Evolutionary conservation across 2,797 vertebrate genomes (phyloP).

Genomic region (Hylomyscus alleni): DNA sequence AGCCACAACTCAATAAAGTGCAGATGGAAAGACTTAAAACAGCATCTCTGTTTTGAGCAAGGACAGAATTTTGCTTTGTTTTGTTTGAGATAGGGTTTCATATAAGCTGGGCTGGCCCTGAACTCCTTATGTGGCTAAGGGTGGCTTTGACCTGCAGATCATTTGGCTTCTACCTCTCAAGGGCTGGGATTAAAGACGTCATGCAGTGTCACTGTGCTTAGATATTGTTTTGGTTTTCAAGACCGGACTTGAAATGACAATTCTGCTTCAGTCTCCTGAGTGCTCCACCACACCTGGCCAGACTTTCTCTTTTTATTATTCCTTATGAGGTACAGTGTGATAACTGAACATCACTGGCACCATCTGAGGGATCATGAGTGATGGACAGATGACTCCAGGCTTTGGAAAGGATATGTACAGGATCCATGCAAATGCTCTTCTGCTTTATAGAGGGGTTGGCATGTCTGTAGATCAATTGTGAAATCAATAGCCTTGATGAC

Average conservation of each 20-base stretch:
- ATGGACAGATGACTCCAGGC: neutral
- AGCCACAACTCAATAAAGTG: neutral
- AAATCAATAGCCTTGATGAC: neutral
- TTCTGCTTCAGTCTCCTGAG: neutral
- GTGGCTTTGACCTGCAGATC: neutral
- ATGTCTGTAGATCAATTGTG: neutral
- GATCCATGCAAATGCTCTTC: neutral
- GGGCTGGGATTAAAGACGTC: neutral
- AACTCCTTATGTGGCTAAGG: neutral
- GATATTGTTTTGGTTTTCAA: neutral
- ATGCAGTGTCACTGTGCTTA: neutral
- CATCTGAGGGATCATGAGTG: neutral
- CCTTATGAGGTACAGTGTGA: neutral
- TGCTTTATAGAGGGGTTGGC: neutral
- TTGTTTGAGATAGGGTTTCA: neutral
- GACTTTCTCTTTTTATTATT: neutral
- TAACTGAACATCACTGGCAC: neutral
- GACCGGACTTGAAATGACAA: neutral
- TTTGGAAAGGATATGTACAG: neutral
- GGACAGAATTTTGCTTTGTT: neutral
- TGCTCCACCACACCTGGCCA: neutral
- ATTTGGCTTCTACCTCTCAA: neutral
- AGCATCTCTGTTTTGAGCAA: neutral
- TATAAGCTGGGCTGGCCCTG: neutral
- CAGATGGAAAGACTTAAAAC: neutral